These are phyloP conservation scores for Heterodera schachtii DNA, from an alignment of 1,140 invertebrate genomes.

Conservation along the genomic window DNA sequence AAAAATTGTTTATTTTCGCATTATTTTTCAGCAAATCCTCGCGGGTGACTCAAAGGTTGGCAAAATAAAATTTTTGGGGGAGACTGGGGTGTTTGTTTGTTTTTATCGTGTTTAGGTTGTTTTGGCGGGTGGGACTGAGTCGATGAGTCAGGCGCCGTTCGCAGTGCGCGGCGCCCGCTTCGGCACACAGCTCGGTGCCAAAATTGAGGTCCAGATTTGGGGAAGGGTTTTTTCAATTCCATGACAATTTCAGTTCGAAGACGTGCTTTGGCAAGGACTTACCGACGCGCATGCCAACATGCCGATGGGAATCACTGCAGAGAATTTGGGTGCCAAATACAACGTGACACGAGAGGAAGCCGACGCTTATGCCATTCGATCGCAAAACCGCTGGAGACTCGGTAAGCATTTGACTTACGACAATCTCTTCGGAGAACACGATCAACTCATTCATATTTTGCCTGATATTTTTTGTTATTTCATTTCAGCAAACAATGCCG, in stretches of 20 bases:
- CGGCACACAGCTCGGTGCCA: slow-evolving; percentile 81
- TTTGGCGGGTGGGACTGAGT: slow-evolving; percentile 87
- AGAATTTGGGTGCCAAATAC: slow-evolving; percentile 91
- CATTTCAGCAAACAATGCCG: slow-evolving; percentile 79
- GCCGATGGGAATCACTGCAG: slow-evolving; percentile 94
- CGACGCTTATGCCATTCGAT: slow-evolving; percentile 83
- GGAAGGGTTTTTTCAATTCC: too few relatives aligned
- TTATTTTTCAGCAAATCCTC: slow-evolving; percentile 77
- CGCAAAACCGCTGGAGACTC: slow-evolving; percentile 71
- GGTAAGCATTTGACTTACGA: slow-evolving; percentile 33
- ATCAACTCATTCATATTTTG: slow-evolving; percentile 37
- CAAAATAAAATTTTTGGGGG: not conserved
- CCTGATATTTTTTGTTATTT: slow-evolving; percentile 2
- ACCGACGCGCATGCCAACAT: slow-evolving; percentile 85
- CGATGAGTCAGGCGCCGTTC: slow-evolving; percentile 93
- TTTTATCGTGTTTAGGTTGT: slow-evolving; percentile 71
- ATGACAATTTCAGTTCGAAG: slow-evolving; percentile 75
- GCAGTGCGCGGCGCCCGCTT: slow-evolving; percentile 84
- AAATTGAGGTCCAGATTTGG: slow-evolving; percentile 68
- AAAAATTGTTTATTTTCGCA: not conserved
- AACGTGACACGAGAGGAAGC: slow-evolving; percentile 82
- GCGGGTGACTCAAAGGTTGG: slow-evolving; percentile 76
- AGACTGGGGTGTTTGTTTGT: not conserved
- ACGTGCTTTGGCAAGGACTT: slow-evolving; percentile 86
- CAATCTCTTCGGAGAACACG: not conserved